These are phyloP conservation scores for Nymphalis io DNA, from an alignment of 1,140 invertebrate genomes.

Conservation along the genomic window DNA sequence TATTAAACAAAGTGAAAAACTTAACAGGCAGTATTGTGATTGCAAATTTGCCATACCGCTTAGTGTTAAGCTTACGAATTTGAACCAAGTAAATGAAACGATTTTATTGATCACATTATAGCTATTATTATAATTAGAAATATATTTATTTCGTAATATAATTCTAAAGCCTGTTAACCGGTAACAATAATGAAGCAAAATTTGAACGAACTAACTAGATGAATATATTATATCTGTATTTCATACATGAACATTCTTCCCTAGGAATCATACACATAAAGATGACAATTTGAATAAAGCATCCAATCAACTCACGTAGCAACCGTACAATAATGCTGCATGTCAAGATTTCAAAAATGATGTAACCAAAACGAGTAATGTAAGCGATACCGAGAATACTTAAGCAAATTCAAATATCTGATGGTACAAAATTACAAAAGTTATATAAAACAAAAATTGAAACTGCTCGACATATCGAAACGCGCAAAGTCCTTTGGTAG, in stretches of 20 bases:
- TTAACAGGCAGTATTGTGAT: neutral
- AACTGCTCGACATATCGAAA: conserved; percentile 19
- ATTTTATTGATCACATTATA: too few relatives aligned
- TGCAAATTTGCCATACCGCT: neutral
- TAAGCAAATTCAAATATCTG: conserved; percentile 9
- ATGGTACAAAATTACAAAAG: conserved; percentile 18
- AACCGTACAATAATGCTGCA: conserved; percentile 5
- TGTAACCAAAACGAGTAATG: conserved; percentile 16
- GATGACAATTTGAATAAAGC: conserved; percentile 49
- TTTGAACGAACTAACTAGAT: too few relatives aligned
- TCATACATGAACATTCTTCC: too few relatives aligned
- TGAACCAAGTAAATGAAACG: too few relatives aligned
- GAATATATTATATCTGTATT: too few relatives aligned
- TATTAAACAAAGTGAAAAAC: neutral
- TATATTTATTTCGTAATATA: too few relatives aligned
- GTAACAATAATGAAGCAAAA: too few relatives aligned
- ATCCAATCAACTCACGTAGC: conserved; percentile 57
- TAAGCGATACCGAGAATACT: conserved; percentile 3
- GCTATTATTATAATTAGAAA: too few relatives aligned
- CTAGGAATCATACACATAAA: conserved; percentile 2
- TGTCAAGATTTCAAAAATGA: conserved; percentile 4
- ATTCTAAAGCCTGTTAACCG: too few relatives aligned
- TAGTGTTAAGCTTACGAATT: too few relatives aligned
- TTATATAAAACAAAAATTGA: conserved; percentile 26
- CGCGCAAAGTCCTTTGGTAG: conserved; percentile 9